phyloP scores from a whole-genome alignment of 2,113 vertebrate genomes.

The Clarias batrachus region DNA sequence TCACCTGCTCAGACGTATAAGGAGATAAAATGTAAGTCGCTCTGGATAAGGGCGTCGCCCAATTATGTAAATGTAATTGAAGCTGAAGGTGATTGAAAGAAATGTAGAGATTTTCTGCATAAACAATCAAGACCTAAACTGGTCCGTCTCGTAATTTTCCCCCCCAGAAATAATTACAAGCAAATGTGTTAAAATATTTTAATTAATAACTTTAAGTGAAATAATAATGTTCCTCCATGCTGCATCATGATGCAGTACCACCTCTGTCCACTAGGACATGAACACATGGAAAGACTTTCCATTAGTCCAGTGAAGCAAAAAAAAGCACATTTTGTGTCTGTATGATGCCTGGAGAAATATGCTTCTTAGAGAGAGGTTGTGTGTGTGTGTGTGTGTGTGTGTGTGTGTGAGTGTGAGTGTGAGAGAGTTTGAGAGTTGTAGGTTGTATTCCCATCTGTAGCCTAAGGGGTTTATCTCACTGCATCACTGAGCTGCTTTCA shows the following conservation, averaged over 20 bases:
- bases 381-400: conserved; percentile 35
- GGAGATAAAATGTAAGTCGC: too few relatives aligned
- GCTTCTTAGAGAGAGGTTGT: conserved; percentile 14
- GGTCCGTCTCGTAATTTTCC: not conserved
- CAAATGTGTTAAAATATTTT: not conserved
- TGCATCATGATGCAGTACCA: not conserved
- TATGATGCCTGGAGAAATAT: conserved; percentile 3
- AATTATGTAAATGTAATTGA: too few relatives aligned
- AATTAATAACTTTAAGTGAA: not conserved
- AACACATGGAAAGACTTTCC: not conserved
- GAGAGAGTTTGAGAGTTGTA: not conserved
- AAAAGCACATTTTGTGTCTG: not conserved
- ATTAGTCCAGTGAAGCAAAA: not conserved
- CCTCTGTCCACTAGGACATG: not conserved
- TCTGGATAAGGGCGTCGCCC: too few relatives aligned
- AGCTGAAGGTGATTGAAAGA: too few relatives aligned
- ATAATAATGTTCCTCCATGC: not conserved
- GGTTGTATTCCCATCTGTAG: conserved; percentile 38
- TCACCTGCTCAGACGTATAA: too few relatives aligned
- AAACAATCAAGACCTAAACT: not conserved
- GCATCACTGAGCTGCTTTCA: conserved; percentile 44
- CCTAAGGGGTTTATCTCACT: conserved; percentile 32
- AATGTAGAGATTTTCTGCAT: not conserved
- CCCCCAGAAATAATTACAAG: not conserved
- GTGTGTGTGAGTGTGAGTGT: not conserved